phyloP scores from a whole-genome alignment of 2,113 vertebrate genomes.

The Phyllopteryx taeniolatus region DNA sequence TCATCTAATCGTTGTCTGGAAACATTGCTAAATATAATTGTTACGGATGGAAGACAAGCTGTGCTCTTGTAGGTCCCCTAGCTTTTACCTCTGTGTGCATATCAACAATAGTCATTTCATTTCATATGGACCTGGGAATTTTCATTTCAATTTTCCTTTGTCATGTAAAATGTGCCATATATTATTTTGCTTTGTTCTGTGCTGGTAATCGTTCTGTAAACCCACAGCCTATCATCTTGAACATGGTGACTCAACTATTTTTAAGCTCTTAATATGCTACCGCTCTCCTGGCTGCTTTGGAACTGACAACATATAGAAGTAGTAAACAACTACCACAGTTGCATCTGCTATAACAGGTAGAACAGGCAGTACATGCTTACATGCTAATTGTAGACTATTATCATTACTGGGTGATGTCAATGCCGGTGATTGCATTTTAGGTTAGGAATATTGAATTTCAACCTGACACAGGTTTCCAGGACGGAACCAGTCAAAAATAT shows the following conservation, averaged over 20 bases:
- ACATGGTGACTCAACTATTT: slow-evolving; percentile 39
- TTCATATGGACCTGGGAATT: background rate
- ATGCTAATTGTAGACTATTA: slow-evolving; percentile 10
- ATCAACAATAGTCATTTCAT: slow-evolving; percentile 17
- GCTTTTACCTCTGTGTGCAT: slow-evolving; percentile 30
- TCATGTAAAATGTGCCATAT: slow-evolving; percentile 61
- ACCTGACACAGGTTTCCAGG: slow-evolving; percentile 38
- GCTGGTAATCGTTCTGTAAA: slow-evolving; percentile 35
- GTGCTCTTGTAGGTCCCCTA: slow-evolving; percentile 16
- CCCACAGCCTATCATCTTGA: slow-evolving; percentile 21
- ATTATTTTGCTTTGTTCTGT: slow-evolving; percentile 31
- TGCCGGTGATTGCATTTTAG: slow-evolving; percentile 44
- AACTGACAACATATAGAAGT: slow-evolving; percentile 23
- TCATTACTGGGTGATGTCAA: background rate
- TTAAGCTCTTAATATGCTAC: slow-evolving; percentile 35
- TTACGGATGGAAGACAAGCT: slow-evolving; percentile 8
- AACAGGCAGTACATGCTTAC: slow-evolving; percentile 12
- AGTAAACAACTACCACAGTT: slow-evolving; percentile 20
- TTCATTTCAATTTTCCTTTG: slow-evolving; percentile 28
- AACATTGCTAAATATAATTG: background rate
- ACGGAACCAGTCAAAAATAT: slow-evolving; percentile 25
- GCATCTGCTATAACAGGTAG: background rate
- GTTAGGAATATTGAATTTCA: background rate
- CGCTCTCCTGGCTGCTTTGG: slow-evolving; percentile 26
- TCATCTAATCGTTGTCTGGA: background rate